Conservation (phyloP, 1,140 invertebrate species). For the Pogonus chalceus region DNA sequence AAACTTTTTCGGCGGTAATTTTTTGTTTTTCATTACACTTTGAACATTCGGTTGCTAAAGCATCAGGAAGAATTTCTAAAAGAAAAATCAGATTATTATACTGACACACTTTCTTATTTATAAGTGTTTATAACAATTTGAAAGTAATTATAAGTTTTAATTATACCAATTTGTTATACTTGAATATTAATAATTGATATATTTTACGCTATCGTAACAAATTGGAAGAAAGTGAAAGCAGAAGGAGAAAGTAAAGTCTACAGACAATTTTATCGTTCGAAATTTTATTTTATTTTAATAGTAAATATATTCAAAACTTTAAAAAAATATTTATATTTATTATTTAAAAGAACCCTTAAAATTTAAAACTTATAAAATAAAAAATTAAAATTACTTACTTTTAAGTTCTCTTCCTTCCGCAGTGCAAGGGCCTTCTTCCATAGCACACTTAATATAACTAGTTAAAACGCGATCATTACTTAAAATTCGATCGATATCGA, state of each 20-base stretch:
- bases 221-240: conserved; percentile 4
- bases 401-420: conserved; percentile 58
- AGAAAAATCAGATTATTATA: conserved; percentile 15
- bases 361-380: background rate
- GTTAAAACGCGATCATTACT: conserved; percentile 49
- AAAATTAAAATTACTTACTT: conserved; percentile 40
- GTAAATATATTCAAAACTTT: background rate
- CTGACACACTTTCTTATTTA: background rate
- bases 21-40: conserved; percentile 41
- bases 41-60: conserved; percentile 34
- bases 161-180: background rate
- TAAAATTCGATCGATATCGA: conserved; percentile 53
- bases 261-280: background rate
- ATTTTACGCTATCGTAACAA: background rate
- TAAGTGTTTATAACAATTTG: background rate
- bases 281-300: background rate
- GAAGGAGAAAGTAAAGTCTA: background rate
- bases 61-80: conserved; percentile 39
- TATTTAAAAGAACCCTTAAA: background rate
- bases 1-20: conserved; percentile 34
- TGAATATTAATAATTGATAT: background rate
- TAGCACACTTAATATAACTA: conserved; percentile 55
- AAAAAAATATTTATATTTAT: background rate
- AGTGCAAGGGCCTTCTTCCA: conserved; percentile 58
- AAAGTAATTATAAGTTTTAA: background rate